Percentiles rank a stretch among this genome's conserved stretches.
Conservation (phyloP, 2,797 vertebrate genomes). For the Sternarchorhynchus goeldii region DNA sequence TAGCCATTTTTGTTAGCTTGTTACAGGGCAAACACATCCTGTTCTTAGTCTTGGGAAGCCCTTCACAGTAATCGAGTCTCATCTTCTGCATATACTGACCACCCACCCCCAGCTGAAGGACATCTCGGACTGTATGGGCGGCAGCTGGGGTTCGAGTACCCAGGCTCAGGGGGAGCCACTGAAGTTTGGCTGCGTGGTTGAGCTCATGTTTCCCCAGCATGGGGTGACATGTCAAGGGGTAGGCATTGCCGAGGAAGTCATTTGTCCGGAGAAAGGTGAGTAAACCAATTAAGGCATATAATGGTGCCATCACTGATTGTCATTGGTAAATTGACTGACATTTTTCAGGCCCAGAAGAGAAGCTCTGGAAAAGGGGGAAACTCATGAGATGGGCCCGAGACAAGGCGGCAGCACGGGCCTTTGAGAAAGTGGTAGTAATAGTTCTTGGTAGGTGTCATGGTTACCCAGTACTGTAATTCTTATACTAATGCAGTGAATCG, state of each 20-base stretch:
- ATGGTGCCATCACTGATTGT: background rate
- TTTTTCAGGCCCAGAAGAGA: constrained; percentile 63
- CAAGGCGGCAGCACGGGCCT: constrained; percentile 70
- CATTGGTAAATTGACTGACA: background rate
- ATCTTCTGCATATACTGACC: background rate
- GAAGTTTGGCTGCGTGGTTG: constrained; percentile 79
- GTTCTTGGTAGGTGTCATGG: constrained; percentile 68
- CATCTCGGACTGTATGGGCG: constrained; percentile 67
- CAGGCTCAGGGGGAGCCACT: constrained; percentile 49
- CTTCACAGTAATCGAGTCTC: background rate
- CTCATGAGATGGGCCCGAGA: constrained; percentile 71
- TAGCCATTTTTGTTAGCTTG: background rate
- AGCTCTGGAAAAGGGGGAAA: constrained; percentile 61
- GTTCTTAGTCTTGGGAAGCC: background rate
- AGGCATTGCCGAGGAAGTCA: constrained; percentile 71
- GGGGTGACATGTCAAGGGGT: constrained; percentile 67
- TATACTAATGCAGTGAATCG: background rate
- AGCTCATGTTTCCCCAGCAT: constrained; percentile 74
- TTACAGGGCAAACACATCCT: background rate
- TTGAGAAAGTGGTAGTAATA: constrained; percentile 74
- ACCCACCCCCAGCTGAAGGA: constrained; percentile 75
- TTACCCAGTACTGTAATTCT: background rate
- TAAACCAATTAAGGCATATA: background rate
- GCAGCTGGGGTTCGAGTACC: constrained; percentile 46
- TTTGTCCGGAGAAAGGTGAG: constrained; percentile 60